Base-by-base conservation (phyloP, 1,140 invertebrate genomes). In the Drosophila insularis region DNA sequence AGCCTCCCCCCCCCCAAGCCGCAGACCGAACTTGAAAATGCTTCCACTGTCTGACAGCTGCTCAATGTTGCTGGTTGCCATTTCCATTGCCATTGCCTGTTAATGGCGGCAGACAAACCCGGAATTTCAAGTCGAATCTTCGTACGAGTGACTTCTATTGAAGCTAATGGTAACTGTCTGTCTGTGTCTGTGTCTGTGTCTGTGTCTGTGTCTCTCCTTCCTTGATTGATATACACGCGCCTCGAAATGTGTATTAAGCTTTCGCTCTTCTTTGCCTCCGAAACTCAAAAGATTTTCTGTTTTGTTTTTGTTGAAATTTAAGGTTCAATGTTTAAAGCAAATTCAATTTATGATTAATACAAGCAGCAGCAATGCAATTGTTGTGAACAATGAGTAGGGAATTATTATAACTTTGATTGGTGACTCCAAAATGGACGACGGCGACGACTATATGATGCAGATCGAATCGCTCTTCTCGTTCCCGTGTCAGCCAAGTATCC, bases 11-110 rank as follows among this genome's bases (percentile, higher is more conserved):
- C n/a, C n/a, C 40, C 40, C 62, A 63, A 5, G n/a, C 17, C 4
- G 19, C 17, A 19, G 54, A 56, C 54, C 35, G 55, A 66, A 61
- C 35, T 54, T 27, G 61, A 68, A 71, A 78, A 78, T 55, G 74
- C 68, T 67, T 65, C 71, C 39, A 58, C 64, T 69, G 68, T 80
- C 80, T 82, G 80, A 82, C 80, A 82, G 80, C 81, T 80, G 43
- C 43, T 58, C 55, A 35, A 14, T 58, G 27, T 35, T 17, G 35
- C 35, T 37, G 35, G 35, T 37, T 37, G 35, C 35, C 35, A 37
- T 17, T 17, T 0, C 43, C 8, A 7, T 54, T 72, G 69, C 80
- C 74, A 68, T 78, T 60, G 78, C 71, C 81, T 78, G 81, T 74
- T 85, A 85, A 85, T 85, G 81, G 81, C 78, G 7, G 32, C 14